phyloP scores from a whole-genome alignment of 2,113 vertebrate species.

The Ophthalmolycus amberensis region DNA sequence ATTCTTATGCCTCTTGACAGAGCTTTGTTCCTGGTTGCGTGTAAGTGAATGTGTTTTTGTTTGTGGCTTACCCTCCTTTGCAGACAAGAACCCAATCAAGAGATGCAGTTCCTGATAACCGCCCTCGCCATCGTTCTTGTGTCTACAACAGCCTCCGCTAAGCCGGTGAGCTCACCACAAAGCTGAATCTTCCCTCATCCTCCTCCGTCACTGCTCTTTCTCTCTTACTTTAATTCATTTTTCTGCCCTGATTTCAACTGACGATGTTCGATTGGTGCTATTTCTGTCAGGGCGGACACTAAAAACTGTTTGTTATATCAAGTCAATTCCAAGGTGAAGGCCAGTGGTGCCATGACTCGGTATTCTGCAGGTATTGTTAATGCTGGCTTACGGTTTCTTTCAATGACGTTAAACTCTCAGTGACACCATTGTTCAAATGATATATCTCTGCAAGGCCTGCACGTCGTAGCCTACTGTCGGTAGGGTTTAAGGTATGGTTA shows the following conservation, averaged over 20 bases:
- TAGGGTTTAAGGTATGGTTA: background rate
- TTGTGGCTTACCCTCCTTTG: conserved; percentile 21
- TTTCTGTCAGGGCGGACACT: background rate
- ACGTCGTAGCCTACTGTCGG: background rate
- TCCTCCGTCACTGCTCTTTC: background rate
- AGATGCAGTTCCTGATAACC: conserved; percentile 63
- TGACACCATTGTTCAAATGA: background rate
- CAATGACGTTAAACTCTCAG: background rate
- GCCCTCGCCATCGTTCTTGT: conserved; percentile 52
- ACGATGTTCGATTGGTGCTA: no score
- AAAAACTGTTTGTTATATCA: background rate
- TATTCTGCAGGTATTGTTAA: no score
- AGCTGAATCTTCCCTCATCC: background rate
- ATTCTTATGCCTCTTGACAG: background rate
- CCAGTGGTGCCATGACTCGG: background rate
- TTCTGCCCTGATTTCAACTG: no score
- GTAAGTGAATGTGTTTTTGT: conserved; percentile 29
- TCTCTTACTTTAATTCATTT: background rate
- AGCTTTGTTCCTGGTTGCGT: background rate
- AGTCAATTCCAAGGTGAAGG: background rate
- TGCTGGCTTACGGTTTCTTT: background rate
- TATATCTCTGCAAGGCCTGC: background rate
- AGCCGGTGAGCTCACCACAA: conserved; percentile 50
- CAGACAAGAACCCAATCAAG: conserved; percentile 33
- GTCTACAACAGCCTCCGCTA: conserved; percentile 32